Evolutionary conservation across 2,797 vertebrate species (phyloP).

Genomic region (Danionella dracula): DNA sequence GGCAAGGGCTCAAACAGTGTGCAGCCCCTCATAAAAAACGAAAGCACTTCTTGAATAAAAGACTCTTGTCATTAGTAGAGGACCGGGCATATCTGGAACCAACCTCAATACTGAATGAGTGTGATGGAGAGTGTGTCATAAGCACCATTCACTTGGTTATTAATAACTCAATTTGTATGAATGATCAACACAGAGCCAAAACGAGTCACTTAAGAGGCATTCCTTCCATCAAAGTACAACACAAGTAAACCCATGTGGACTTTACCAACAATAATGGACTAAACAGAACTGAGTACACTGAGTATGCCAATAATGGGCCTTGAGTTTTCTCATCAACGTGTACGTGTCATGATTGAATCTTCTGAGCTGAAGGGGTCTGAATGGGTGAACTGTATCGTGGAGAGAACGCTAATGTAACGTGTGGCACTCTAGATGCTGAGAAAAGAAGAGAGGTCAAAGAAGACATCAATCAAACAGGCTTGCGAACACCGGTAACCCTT

Average conservation of each 20-base stretch:
- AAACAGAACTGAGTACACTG: conserved; percentile 26
- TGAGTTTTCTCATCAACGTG: conserved; percentile 28
- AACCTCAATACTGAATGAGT: neutral
- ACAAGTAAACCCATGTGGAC: conserved; percentile 32
- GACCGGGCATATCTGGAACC: neutral
- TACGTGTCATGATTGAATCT: conserved; percentile 26
- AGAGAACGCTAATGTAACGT: conserved; percentile 30
- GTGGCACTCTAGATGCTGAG: conserved; percentile 14
- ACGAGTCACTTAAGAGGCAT: neutral
- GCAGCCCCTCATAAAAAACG: conserved; percentile 24
- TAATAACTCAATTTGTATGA: conserved; percentile 20
- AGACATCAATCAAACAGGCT: conserved; percentile 38
- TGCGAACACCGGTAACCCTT: conserved; percentile 15
- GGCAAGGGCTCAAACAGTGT: conserved; percentile 19
- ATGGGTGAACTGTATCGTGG: neutral
- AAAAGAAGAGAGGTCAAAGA: conserved; percentile 32
- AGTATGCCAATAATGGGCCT: conserved; percentile 31
- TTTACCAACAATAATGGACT: conserved; percentile 23
- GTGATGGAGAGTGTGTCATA: neutral
- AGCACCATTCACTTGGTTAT: conserved; percentile 13
- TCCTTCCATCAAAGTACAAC: conserved; percentile 21
- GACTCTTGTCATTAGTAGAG: conserved; percentile 20
- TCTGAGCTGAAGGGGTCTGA: conserved; percentile 5
- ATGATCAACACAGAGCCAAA: conserved; percentile 3
- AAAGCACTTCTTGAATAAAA: conserved; percentile 8